Evolutionary conservation across 2,888 invertebrate genomes (phyloP), one percentile per base, ranked within the genome.

Genomic region (Cabera pusaria): DNA sequence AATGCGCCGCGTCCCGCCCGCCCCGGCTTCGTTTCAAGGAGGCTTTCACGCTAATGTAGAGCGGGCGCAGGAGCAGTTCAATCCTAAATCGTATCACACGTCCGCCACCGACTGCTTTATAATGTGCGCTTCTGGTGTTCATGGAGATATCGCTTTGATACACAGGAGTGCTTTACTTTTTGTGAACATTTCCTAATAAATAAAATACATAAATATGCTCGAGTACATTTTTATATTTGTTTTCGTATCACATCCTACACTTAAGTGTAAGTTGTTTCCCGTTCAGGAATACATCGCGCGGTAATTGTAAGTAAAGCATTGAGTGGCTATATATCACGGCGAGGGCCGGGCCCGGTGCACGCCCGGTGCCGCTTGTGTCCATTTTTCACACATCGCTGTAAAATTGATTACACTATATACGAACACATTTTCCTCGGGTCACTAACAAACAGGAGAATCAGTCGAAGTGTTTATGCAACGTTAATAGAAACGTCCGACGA

Each of bases 31-130:
- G 47, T 56, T 58, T 56, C 64, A 62, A 65, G 72, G 68, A 75
- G 76, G 85, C 84, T 84, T 80, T 86, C 80, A 82, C 62, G 71
- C 71, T 85, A 85, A 87, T 87, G 71, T 70, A 65, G 64, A 72
- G 69, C 64, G 75, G 72, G 75, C 79, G 75, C 79, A 81, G 63
- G 74, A 80, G 74, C 72, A 74, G 72, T 65, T 72, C 64, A 61
- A 59, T 61, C 65, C 68, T 81, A 79, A 80, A 80, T 82, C 73
- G 72, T 72, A 79, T 80, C 75, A 76, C 74, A 72, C 65, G 65
- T 73, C 69, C 56, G 56, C 60, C 52, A 45, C 65, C 49, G 46
- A 55, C 52, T 60, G 59, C 59, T 60, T 64, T 49, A 41, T 41
- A 45, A 52, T 42, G 39, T 42, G 39, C 43, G 26, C 39, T 43